Evolutionary conservation across 2,888 invertebrate species (phyloP), one percentile per base, ranked within the genome.

Genomic region (Abscondita cerata): DNA sequence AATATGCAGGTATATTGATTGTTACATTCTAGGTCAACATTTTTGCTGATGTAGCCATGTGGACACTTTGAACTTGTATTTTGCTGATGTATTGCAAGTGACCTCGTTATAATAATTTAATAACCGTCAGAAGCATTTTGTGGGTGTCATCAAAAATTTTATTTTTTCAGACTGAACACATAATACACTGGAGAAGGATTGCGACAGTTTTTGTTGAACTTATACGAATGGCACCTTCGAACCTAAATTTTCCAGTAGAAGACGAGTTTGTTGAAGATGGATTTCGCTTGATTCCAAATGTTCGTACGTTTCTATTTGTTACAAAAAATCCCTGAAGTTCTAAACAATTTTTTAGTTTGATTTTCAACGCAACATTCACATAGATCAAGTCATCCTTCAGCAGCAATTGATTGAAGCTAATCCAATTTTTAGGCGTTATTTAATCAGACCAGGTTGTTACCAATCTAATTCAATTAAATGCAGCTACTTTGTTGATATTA

Each of bases 171-270:
- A 66, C 73, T 13, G 71, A 76, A 41, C 77, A 80, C 54, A 72
- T 79, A 58, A 62, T 68, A 20, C 75, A 78, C 56, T 80, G 80
- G 80, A 72, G 79, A 55, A 71, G 75, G 64, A 75, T 80, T 11
- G 76, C 78, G 1, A 73, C 73, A 25, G 75, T 80, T 25, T 78
- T 80, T 56, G 76, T 79, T 40, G 80, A 80, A 69, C 64, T 80
- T 62, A 78, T 80, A 41, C 68, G 77, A 52, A 72, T 77, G 46
- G 72, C 78, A 1, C 75, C 75, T 1, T 34, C 59, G 9, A 58
- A 68, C 51, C 63, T 72, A 46, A 62, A 70, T 40, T 66, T 73
- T 31, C 36, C 60, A 5, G 18, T 19, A 1, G 58, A 41, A 11
- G 62, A 61, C 6, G 15, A 51, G 12, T 60, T 59, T 6, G 57